Percentiles rank a stretch among this genome's conserved stretches.
These are phyloP conservation scores for Pangasius djambal DNA, from an alignment of 2,797 vertebrate species.

Conservation along the genomic window DNA sequence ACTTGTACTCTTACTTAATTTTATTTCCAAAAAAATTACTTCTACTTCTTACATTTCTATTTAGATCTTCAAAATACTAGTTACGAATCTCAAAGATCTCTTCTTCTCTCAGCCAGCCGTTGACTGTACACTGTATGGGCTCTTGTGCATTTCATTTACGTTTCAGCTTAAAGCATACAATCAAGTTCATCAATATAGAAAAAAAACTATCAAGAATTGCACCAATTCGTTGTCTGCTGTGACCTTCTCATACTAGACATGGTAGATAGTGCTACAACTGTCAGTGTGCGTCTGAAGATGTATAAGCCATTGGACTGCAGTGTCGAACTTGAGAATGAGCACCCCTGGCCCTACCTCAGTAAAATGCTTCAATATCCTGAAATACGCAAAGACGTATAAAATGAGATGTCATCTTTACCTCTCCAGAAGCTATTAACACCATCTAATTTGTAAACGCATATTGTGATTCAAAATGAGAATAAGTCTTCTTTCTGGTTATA, in stretches of 20 bases:
- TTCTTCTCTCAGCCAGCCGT: neutral
- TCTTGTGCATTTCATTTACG: neutral
- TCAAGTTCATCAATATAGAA: neutral
- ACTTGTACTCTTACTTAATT: neutral
- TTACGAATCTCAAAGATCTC: neutral
- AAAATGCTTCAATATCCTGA: neutral
- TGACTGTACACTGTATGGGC: neutral
- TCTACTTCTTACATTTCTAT: neutral
- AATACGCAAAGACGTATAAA: neutral
- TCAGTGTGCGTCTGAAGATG: neutral
- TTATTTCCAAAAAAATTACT: neutral
- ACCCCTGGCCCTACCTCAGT: neutral
- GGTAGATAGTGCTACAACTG: neutral
- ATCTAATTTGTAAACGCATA: neutral
- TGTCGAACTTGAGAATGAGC: neutral
- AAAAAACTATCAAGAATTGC: neutral
- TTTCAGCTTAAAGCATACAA: neutral
- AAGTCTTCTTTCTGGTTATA: neutral
- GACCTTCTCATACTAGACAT: neutral
- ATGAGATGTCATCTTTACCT: neutral
- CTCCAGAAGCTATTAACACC: neutral
- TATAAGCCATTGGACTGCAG: neutral
- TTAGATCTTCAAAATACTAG: neutral
- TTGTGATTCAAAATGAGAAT: neutral
- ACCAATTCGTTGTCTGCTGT: neutral